Percentiles rank a stretch among this genome's conserved stretches.
Conservation (phyloP, 2,113 vertebrate species). For the Elephas maximus region DNA sequence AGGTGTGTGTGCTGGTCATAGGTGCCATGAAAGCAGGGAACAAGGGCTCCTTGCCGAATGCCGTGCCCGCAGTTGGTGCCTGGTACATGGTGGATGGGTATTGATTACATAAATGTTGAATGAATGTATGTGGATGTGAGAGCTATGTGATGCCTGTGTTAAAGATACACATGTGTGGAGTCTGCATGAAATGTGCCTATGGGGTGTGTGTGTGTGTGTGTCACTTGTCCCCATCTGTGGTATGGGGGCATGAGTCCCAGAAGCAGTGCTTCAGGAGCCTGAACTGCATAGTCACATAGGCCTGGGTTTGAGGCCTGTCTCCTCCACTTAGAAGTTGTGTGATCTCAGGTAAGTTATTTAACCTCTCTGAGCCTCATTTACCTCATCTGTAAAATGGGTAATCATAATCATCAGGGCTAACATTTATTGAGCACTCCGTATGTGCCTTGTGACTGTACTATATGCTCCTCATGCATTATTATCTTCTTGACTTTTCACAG, state of each 20-base stretch:
- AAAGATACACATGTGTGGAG: not conserved
- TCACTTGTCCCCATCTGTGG: not conserved
- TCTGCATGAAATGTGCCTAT: not conserved
- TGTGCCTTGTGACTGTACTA: fast-evolving
- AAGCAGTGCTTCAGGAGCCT: not conserved
- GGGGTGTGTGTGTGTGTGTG: not conserved
- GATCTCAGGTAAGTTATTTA: not conserved
- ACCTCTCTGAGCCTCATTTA: not conserved
- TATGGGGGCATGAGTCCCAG: not conserved
- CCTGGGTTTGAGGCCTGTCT: not conserved
- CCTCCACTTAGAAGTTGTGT: not conserved
- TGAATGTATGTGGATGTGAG: not conserved
- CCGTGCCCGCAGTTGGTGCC: not conserved
- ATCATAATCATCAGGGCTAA: not conserved
- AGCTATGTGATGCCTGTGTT: not conserved
- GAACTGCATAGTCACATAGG: not conserved
- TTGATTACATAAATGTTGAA: not conserved
- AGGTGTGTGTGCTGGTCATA: not conserved
- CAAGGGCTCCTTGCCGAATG: not conserved
- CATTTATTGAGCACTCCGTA: not conserved
- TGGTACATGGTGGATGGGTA: not conserved
- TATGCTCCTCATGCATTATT: not conserved
- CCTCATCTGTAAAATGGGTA: not conserved
- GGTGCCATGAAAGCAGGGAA: not conserved
- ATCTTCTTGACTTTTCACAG: not conserved